Conservation (phyloP, 2,797 vertebrate species). For the Decapterus maruadsi region DNA sequence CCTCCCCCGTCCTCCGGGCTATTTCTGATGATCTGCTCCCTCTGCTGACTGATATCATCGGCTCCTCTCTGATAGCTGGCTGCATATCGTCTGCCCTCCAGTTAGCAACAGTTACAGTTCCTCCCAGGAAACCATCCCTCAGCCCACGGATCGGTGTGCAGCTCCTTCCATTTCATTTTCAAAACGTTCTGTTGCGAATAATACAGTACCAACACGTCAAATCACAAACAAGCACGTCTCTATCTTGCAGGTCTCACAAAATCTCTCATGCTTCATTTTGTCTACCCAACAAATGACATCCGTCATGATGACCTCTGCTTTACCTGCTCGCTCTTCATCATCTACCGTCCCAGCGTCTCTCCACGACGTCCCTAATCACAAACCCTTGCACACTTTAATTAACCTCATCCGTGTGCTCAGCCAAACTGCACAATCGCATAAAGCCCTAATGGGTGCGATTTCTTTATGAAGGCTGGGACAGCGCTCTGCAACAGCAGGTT, state of each 20-base stretch:
- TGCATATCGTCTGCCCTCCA: constrained; percentile 35
- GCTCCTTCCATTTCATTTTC: constrained; percentile 8
- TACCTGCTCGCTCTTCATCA: neutral
- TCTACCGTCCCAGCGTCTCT: neutral
- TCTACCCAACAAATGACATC: neutral
- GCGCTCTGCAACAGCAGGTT: neutral
- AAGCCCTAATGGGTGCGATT: neutral
- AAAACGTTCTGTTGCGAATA: neutral
- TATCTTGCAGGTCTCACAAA: neutral
- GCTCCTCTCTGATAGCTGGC: constrained; percentile 42
- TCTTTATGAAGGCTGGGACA: neutral
- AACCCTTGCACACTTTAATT: constrained; percentile 34
- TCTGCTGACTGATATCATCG: constrained; percentile 55
- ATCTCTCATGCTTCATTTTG: neutral
- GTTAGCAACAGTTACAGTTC: constrained; percentile 34
- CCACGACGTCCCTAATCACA: constrained; percentile 15
- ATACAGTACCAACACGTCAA: neutral
- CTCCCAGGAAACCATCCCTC: constrained; percentile 22
- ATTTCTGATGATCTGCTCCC: constrained; percentile 49
- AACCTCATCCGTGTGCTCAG: constrained; percentile 40
- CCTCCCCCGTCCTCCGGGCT: constrained; percentile 23
- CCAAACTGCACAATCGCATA: neutral
- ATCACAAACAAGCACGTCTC: neutral
- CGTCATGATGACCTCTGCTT: constrained; percentile 7
- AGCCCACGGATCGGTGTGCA: constrained; percentile 3